Evolutionary conservation across 30 jellyfish, hydroid and myxozoan species (phyloP).

Genomic region (Mastigias papua): DNA sequence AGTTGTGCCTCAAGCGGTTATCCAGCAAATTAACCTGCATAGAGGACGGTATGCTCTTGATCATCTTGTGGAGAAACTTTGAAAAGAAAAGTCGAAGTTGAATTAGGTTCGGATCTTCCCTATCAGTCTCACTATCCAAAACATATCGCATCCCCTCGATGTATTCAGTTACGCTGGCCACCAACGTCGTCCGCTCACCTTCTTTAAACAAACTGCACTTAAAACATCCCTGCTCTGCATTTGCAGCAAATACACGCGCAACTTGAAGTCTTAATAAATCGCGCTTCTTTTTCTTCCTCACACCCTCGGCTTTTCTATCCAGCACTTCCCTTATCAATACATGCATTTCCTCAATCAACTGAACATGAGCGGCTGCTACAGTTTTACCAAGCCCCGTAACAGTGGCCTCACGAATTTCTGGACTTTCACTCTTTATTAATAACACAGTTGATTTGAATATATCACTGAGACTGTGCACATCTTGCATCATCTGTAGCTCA

Average conservation of each 20-base stretch:
- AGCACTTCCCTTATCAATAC: constrained; percentile 90
- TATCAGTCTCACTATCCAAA: constrained; percentile 89
- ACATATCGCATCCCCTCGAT: constrained; percentile 93
- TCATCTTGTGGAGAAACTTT: constrained; percentile 91
- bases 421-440: constrained; percentile 91
- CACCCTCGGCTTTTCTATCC: constrained; percentile 98
- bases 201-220: constrained; percentile 80
- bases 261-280: constrained; percentile 92
- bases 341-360: constrained; percentile 94
- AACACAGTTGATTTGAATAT: constrained; percentile 86
- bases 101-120: constrained; percentile 85
- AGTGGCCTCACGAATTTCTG: constrained; percentile 98
- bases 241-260: constrained; percentile 96
- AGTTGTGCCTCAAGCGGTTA: constrained; percentile 93
- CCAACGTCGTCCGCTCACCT: constrained; percentile 75
- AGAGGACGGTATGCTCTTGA: constrained; percentile 90
- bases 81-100: constrained; percentile 90
- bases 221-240: constrained; percentile 97
- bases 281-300: constrained; percentile 91
- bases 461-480: constrained; percentile 83
- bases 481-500: constrained; percentile 75
- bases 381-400: constrained; percentile 98
- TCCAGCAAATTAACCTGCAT: constrained; percentile 85
- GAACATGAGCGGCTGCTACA: constrained; percentile 93
- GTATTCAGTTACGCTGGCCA: constrained; percentile 82